Percentiles rank a stretch among this genome's conserved stretches.
phyloP scores from a whole-genome alignment of 2,797 vertebrate genomes.

The Toxotes lorentzi region DNA sequence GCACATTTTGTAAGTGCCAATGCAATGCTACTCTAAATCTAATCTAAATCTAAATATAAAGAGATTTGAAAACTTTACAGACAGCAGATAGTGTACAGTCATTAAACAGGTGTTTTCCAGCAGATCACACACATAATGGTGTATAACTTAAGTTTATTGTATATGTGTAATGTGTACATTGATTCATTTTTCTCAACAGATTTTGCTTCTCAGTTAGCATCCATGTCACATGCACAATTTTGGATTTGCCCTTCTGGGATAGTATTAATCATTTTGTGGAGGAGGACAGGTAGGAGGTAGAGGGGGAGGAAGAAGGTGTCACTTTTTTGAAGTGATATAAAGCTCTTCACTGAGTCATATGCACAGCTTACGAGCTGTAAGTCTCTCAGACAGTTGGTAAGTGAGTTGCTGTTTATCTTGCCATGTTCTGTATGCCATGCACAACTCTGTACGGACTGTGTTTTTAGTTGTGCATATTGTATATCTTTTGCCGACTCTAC shows the following conservation, averaged over 20 bases:
- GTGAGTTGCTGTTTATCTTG: conserved; percentile 24
- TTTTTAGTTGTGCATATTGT: background rate
- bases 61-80: background rate
- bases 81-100: background rate
- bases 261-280: conserved; percentile 36
- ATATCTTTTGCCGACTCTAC: background rate
- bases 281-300: conserved; percentile 18
- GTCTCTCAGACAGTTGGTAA: conserved; percentile 32
- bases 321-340: conserved; percentile 39
- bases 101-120: no score
- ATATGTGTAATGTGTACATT: background rate
- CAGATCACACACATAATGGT: no score
- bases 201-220: conserved; percentile 9
- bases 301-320: conserved; percentile 51
- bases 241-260: conserved; percentile 26
- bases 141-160: no score
- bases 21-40: no score
- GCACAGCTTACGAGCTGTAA: conserved; percentile 39
- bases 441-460: background rate
- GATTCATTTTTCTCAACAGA: background rate
- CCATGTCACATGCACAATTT: conserved; percentile 3
- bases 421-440: background rate
- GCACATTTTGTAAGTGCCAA: no score
- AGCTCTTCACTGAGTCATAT: conserved; percentile 49
- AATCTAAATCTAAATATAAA: no score